These are phyloP conservation scores for Leucoma salicis DNA, from an alignment of 2,888 invertebrate genomes.

Conservation along the genomic window DNA sequence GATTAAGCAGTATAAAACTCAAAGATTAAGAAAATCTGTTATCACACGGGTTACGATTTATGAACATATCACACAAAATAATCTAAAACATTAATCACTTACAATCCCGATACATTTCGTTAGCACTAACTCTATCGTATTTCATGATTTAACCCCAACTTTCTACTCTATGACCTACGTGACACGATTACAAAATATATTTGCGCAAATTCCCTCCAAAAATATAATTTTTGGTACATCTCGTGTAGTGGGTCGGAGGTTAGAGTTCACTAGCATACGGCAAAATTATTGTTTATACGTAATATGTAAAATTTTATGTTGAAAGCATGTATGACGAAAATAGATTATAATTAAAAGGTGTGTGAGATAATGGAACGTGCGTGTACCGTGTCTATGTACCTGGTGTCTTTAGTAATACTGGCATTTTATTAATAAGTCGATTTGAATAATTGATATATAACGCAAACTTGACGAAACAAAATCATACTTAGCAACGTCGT, in stretches of 20 bases:
- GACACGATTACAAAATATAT: constrained; percentile 60
- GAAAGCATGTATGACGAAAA: constrained; percentile 27
- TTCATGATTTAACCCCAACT: constrained; percentile 21
- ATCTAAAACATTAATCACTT: not conserved
- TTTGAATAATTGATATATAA: not conserved
- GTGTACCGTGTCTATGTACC: constrained; percentile 1
- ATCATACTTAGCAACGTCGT: too few species aligned
- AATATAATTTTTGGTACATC: constrained; percentile 50
- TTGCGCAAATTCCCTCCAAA: constrained; percentile 49
- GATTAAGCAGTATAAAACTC: too few species aligned
- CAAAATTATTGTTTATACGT: constrained; percentile 26
- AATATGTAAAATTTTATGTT: constrained; percentile 32
- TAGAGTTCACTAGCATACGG: constrained; percentile 33
- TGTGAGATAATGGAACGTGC: constrained; percentile 1
- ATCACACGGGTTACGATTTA: too few species aligned
- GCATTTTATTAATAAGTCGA: not conserved
- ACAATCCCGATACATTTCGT: constrained; percentile 1
- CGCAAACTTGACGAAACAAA: too few species aligned
- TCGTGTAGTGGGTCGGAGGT: constrained; percentile 57
- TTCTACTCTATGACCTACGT: constrained; percentile 77
- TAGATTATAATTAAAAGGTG: constrained; percentile 16
- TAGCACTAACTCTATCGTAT: not conserved
- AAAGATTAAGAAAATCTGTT: too few species aligned
- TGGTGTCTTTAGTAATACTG: not conserved
- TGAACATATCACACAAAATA: too few species aligned